A percentile compares a stretch with the other conserved stretches of the same genome.
These are phyloP conservation scores for Phrynocephalus forsythii DNA, from an alignment of 2,797 vertebrate genomes.

Conservation along the genomic window DNA sequence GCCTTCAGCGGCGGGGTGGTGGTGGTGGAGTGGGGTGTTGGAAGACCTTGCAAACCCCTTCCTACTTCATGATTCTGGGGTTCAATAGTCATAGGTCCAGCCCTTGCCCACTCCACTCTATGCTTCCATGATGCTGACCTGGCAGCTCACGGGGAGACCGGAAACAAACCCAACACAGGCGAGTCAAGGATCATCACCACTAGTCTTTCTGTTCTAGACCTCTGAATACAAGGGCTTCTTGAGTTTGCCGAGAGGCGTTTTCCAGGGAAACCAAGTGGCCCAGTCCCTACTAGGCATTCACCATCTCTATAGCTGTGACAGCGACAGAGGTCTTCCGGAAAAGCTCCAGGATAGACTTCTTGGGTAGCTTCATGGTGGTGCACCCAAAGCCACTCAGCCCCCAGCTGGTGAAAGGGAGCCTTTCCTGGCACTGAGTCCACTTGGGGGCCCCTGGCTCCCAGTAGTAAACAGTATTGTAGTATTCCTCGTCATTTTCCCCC, in stretches of 20 bases:
- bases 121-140: too few relatives aligned
- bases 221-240: not conserved
- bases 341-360: slow-evolving; percentile 84
- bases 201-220: not conserved
- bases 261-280: not conserved
- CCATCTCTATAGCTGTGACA: not conserved
- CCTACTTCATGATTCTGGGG: too few relatives aligned
- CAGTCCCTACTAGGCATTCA: not conserved
- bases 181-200: not conserved
- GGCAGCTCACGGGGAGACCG: not conserved
- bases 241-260: not conserved
- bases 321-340: slow-evolving; percentile 25
- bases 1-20: too few relatives aligned
- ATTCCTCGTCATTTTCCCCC: slow-evolving; percentile 64
- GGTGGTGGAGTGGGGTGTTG: too few relatives aligned
- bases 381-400: slow-evolving; percentile 88
- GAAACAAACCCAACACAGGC: not conserved
- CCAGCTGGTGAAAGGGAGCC: slow-evolving; percentile 82
- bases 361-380: slow-evolving; percentile 85
- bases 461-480: slow-evolving; percentile 87
- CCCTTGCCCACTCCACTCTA: too few relatives aligned
- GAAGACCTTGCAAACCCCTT: too few relatives aligned
- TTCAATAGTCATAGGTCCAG: too few relatives aligned
- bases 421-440: slow-evolving; percentile 85
- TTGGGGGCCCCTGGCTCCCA: slow-evolving; percentile 87